Evolutionary conservation across 64 coral and sea anemone genomes (phyloP).

Genomic region (Acropora tenuis): DNA sequence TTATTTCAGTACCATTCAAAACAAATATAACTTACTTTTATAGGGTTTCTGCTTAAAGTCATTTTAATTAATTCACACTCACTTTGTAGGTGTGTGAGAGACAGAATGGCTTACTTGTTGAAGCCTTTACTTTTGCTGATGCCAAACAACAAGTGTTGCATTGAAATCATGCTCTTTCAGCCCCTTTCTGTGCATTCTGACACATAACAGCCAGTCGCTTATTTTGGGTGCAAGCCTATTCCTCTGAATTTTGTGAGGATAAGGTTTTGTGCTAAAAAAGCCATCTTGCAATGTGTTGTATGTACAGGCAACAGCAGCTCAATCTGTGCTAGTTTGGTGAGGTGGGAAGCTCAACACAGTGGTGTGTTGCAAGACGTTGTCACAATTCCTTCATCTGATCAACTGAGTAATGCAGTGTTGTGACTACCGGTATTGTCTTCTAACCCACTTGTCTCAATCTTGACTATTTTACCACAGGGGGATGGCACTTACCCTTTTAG

Average conservation of each 20-base stretch:
- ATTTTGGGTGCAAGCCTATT: slow-evolving; percentile 65
- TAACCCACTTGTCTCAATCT: slow-evolving; percentile 37
- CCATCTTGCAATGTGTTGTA: slow-evolving; percentile 46
- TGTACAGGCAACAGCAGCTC: slow-evolving; percentile 28
- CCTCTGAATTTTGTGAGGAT: slow-evolving; percentile 12
- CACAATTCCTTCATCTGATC: slow-evolving; percentile 37
- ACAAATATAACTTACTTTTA: too few relatives aligned
- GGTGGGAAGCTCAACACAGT: slow-evolving; percentile 31
- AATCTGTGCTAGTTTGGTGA: slow-evolving; percentile 52
- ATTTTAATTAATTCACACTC: slow-evolving; percentile 18
- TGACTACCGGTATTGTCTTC: background rate
- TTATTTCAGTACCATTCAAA: too few relatives aligned
- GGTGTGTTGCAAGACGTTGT: slow-evolving; percentile 48
- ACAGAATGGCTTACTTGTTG: background rate
- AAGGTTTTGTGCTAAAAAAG: slow-evolving; percentile 35
- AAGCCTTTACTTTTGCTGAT: slow-evolving; percentile 4
- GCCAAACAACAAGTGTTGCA: slow-evolving; percentile 1
- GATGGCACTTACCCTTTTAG: slow-evolving; percentile 21
- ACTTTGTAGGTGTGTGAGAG: slow-evolving; percentile 26
- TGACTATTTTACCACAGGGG: background rate
- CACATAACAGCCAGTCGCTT: slow-evolving; percentile 2
- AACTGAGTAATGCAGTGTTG: slow-evolving; percentile 32
- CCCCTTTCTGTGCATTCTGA: slow-evolving; percentile 11
- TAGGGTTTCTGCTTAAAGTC: too few relatives aligned
- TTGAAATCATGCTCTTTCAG: slow-evolving; percentile 18